Percentiles rank a stretch among this genome's conserved stretches.
Evolutionary conservation across 2,888 invertebrate genomes (phyloP).

Genomic region (Elysia crispata): DNA sequence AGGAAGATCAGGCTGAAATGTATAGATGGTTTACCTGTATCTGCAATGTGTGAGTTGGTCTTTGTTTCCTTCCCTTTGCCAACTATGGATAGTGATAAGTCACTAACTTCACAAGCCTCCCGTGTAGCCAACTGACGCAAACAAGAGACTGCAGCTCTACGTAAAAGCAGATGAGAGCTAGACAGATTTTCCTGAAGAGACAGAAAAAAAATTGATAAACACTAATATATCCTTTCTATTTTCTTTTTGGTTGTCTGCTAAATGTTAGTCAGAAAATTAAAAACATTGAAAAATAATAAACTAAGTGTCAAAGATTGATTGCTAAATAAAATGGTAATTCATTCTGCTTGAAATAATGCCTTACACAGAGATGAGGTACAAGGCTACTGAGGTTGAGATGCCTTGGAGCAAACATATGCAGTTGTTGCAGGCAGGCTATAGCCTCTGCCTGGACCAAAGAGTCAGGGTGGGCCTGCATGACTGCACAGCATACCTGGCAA

Average conservation of each 20-base stretch:
- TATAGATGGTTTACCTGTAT: constrained; percentile 79
- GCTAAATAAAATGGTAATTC: too few species aligned
- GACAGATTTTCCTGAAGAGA: constrained; percentile 86
- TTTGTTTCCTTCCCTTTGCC: constrained; percentile 59
- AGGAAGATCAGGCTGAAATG: too few species aligned
- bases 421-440: constrained; percentile 95
- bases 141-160: constrained; percentile 96
- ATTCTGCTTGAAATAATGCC: constrained; percentile 67
- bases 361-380: constrained; percentile 94
- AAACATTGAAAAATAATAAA: neutral
- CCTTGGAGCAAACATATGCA: constrained; percentile 97
- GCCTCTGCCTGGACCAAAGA: constrained; percentile 97
- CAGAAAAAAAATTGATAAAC: neutral
- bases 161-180: constrained; percentile 91
- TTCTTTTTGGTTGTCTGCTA: too few species aligned
- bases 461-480: constrained; percentile 86
- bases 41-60: constrained; percentile 63
- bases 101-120: constrained; percentile 97
- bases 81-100: constrained; percentile 87
- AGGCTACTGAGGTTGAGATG: constrained; percentile 95
- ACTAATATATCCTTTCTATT: too few species aligned
- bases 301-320: neutral
- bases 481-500: constrained; percentile 94
- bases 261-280: neutral
- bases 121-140: constrained; percentile 95